These are phyloP conservation scores for Spodoptera picta DNA, from an alignment of 2,888 invertebrate species.

Conservation along the genomic window DNA sequence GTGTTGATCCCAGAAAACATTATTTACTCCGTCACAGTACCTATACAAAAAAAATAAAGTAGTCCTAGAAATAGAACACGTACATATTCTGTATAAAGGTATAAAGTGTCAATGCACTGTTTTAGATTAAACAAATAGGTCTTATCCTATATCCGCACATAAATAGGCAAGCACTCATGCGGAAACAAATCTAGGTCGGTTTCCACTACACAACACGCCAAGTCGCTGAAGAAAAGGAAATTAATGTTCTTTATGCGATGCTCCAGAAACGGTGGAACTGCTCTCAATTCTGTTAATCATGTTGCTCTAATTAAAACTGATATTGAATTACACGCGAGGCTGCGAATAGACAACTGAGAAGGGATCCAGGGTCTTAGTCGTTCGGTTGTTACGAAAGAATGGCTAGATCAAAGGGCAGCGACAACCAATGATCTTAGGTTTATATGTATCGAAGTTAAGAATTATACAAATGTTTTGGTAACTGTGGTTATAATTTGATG, in stretches of 20 bases:
- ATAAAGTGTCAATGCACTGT: not conserved
- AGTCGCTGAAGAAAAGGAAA: constrained; percentile 54
- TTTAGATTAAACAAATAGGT: constrained; percentile 20
- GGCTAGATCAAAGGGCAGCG: not conserved
- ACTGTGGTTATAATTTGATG: too few relatives aligned
- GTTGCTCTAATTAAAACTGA: constrained; percentile 50
- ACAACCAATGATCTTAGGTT: too few relatives aligned
- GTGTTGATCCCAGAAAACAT: too few relatives aligned
- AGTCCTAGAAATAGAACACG: too few relatives aligned
- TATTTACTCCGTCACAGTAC: too few relatives aligned
- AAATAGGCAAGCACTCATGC: constrained; percentile 61
- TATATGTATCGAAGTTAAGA: too few relatives aligned
- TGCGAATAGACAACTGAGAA: constrained; percentile 29
- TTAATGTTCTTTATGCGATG: constrained; percentile 58
- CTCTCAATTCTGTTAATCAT: constrained; percentile 54
- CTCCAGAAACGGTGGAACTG: constrained; percentile 46
- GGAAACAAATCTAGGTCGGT: constrained; percentile 70
- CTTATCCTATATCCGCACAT: constrained; percentile 31
- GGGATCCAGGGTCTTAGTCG: constrained; percentile 13
- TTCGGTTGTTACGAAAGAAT: constrained; percentile 15
- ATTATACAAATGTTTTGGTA: too few relatives aligned
- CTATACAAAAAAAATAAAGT: too few relatives aligned
- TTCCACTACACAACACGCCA: constrained; percentile 52
- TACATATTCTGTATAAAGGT: too few relatives aligned
- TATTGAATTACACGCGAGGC: constrained; percentile 31